Evolutionary conservation across 2,113 vertebrate genomes (phyloP), one percentile per base, ranked within the genome.

Genomic region (Arvicanthis niloticus): DNA sequence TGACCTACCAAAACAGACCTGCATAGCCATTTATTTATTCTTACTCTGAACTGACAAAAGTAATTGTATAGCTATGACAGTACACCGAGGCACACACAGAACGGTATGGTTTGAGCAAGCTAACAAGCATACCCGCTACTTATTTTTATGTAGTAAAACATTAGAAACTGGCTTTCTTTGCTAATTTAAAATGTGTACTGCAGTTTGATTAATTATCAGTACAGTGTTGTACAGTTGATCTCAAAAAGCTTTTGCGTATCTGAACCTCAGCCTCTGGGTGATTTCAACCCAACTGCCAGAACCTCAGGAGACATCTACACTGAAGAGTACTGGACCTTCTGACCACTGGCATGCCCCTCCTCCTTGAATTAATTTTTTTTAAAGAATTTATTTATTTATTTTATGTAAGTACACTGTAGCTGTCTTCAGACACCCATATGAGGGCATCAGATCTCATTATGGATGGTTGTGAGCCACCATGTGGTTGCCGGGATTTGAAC

Each of bases 301-400:
- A 2, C 70, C n/a, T 34, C 0, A 0, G 0, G 37, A 34, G 37
- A 7, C 3, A 2, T 31, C 2, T 7, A 1, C 13, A 13, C 22
- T 15, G 7, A 12, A 6, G 45, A 58, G 67, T 17, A 12, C 0
- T 90, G 16, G 11, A 9, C 51, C 45, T 48, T 15, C 11, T 0
- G 62, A n/a, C 17, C 4, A 2, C 22, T 72, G 67, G 7, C 12
- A 16, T 26, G 48, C n/a, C 58, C 48, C 12, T 72, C 48, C 86
- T 70, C 68, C 87, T 42, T 3, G 16, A 29, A 17, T 42, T 40
- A 15, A 2, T 9, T n/a, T n/a, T n/a, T n/a, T n/a, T n/a, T n/a
- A n/a, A n/a, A n/a, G n/a, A n/a, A n/a, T n/a, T n/a, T n/a, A n/a
- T n/a, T n/a, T n/a, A n/a, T n/a, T n/a, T n/a, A n/a, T n/a, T n/a